phyloP scores from a whole-genome alignment of 2,797 vertebrate species.

The Sebastes jordani region DNA sequence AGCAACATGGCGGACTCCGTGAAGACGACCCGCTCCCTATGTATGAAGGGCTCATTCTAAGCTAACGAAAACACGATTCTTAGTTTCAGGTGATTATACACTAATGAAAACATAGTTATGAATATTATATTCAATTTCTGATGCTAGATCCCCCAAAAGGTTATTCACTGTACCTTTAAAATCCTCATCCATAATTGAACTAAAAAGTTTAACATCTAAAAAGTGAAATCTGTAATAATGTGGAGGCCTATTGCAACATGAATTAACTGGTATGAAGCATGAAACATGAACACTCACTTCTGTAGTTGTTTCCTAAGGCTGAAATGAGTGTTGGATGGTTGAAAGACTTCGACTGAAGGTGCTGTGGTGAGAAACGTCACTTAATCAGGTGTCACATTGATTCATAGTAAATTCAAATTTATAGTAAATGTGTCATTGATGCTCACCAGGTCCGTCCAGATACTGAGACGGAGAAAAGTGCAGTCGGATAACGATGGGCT shows the following conservation, averaged over 20 bases:
- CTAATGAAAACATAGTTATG: no score
- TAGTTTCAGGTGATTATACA: no score
- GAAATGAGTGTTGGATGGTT: conserved; percentile 90
- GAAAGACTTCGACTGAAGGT: conserved; percentile 94
- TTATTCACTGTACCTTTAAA: background rate
- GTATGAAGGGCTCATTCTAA: no score
- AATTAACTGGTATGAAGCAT: background rate
- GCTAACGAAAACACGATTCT: no score
- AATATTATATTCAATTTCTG: no score
- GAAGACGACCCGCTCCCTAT: rapidly evolving
- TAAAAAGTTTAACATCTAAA: background rate
- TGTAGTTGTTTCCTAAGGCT: conserved; percentile 91
- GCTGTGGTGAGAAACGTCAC: conserved; percentile 75
- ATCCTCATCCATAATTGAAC: background rate
- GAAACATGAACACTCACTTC: conserved; percentile 84
- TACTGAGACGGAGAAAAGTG: conserved; percentile 94
- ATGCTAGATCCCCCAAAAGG: no score
- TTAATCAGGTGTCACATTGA: conserved; percentile 5
- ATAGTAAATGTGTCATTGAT: background rate
- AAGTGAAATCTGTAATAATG: background rate
- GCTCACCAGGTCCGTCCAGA: conserved; percentile 93
- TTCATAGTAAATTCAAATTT: background rate
- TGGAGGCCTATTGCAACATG: background rate
- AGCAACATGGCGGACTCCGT: no score
- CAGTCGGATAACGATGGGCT: conserved; percentile 91